Evolutionary conservation across 53 echinoderm and acorn worm genomes (phyloP).

Genomic region (Astropecten irregularis): DNA sequence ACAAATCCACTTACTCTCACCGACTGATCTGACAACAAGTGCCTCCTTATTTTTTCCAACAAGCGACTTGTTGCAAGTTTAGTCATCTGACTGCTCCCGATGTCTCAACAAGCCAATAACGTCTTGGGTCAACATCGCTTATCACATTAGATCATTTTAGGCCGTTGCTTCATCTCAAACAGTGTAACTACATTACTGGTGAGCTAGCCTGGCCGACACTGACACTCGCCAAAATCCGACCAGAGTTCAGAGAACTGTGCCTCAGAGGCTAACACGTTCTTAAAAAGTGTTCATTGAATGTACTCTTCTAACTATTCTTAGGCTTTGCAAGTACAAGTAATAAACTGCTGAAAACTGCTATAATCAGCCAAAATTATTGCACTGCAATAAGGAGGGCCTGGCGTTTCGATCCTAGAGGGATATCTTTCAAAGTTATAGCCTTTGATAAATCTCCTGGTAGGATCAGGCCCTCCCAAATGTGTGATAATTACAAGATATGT

Average conservation of each 20-base stretch:
- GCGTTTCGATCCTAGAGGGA: no score
- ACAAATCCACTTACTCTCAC: no score
- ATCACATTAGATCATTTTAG: slow-evolving; percentile 53
- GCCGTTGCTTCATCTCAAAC: slow-evolving; percentile 4
- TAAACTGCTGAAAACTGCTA: background rate
- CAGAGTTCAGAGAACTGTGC: background rate
- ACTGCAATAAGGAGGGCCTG: no score
- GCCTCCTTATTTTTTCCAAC: background rate
- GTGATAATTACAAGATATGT: no score
- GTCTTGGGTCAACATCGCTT: slow-evolving; percentile 52
- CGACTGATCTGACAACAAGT: no score
- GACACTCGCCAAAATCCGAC: background rate
- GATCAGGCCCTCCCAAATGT: no score
- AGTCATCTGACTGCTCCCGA: slow-evolving; percentile 1
- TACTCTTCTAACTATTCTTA: background rate
- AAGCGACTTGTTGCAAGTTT: slow-evolving; percentile 15
- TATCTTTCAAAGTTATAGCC: no score
- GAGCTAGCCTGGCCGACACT: slow-evolving; percentile 40
- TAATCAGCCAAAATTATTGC: background rate
- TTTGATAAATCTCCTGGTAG: no score
- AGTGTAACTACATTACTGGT: slow-evolving; percentile 36
- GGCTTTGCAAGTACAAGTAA: background rate
- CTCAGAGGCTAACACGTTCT: no score
- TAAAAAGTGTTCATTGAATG: background rate
- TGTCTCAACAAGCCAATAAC: slow-evolving; percentile 57